These are phyloP conservation scores for Chunga burmeisteri DNA, from an alignment of 2,113 vertebrate genomes.

Conservation along the genomic window DNA sequence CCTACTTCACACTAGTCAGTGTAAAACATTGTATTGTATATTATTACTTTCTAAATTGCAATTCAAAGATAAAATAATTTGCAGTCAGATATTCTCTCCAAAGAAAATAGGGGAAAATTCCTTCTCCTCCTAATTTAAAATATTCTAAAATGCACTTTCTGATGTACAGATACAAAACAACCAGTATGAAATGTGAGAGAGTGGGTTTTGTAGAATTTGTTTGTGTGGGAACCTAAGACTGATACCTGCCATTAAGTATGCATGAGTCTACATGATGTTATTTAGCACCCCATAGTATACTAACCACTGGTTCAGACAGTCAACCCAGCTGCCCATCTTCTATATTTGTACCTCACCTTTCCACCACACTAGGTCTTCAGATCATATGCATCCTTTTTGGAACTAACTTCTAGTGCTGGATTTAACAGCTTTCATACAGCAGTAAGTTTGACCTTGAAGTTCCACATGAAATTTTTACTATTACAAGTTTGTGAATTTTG, in stretches of 20 bases:
- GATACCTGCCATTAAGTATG: not conserved
- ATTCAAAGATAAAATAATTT: not conserved
- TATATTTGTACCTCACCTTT: not conserved
- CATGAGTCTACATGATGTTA: not conserved
- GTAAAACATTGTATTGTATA: not conserved
- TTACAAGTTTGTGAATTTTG: not conserved
- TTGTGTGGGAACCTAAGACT: not conserved
- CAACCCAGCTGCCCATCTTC: not conserved
- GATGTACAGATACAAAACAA: not conserved
- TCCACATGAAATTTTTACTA: not conserved
- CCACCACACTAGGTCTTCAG: not conserved
- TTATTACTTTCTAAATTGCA: not conserved
- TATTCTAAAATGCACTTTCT: not conserved
- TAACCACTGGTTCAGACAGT: not conserved
- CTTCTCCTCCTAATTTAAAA: not conserved
- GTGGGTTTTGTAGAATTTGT: not conserved
- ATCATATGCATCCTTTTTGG: not conserved
- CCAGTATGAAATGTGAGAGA: not conserved
- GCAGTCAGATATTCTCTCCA: not conserved
- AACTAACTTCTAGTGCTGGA: not conserved
- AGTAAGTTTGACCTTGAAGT: not conserved
- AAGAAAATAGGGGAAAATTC: not conserved
- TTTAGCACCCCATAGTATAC: not conserved
- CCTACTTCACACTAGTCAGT: not conserved
- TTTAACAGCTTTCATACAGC: not conserved